Evolutionary conservation across 1,140 invertebrate genomes (phyloP).

Genomic region (Drosophila kepulauana): DNA sequence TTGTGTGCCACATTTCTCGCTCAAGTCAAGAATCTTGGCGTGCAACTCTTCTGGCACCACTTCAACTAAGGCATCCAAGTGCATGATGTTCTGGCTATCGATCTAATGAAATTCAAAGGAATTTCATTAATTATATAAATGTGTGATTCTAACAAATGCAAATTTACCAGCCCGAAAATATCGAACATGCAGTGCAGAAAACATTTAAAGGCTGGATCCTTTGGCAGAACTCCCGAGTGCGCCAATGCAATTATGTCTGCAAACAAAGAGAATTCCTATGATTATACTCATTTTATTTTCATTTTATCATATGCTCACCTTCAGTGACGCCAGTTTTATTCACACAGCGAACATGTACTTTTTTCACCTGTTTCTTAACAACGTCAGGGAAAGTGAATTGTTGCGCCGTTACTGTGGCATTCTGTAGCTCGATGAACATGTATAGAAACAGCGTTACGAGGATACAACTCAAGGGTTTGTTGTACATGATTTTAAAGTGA

Average conservation of each 20-base stretch:
- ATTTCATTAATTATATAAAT: background rate
- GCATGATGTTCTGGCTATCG: conserved; percentile 62
- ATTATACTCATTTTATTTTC: background rate
- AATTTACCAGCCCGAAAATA: conserved; percentile 69
- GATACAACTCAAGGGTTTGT: conserved; percentile 23
- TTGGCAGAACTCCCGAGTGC: conserved; percentile 41
- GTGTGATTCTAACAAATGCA: background rate
- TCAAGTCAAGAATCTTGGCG: conserved; percentile 43
- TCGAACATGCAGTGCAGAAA: conserved; percentile 77
- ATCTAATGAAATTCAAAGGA: conserved; percentile 52
- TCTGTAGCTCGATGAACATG: conserved; percentile 7
- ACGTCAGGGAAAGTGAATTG: conserved; percentile 59
- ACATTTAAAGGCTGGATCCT: conserved; percentile 60
- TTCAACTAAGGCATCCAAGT: conserved; percentile 66
- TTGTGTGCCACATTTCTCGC: conserved; percentile 54
- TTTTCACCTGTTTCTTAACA: conserved; percentile 61
- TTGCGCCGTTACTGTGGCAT: background rate
- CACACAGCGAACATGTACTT: conserved; percentile 57
- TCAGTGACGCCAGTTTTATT: conserved; percentile 57
- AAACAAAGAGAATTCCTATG: background rate
- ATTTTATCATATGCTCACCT: conserved; percentile 39
- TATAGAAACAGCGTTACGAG: conserved; percentile 39
- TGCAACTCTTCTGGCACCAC: conserved; percentile 65
- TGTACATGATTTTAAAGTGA: conserved; percentile 34
- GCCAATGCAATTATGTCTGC: conserved; percentile 32